These are phyloP conservation scores for Sylvilagus floridanus DNA, from an alignment of 2,797 vertebrate genomes.

Conservation along the genomic window DNA sequence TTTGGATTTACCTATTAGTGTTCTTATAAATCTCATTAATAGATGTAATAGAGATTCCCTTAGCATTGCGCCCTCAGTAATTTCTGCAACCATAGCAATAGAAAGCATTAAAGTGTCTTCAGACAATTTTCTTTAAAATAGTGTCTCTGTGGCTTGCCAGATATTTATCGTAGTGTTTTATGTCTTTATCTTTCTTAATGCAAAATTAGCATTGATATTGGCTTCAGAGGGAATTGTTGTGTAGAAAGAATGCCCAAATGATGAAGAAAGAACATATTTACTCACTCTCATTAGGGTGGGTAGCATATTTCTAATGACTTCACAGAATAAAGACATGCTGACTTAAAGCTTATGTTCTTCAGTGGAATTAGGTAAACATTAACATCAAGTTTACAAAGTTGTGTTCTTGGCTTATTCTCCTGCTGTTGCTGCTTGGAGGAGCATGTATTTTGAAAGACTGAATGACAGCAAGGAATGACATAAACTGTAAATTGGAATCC, in stretches of 20 bases:
- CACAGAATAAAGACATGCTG: slow-evolving; percentile 72
- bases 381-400: slow-evolving; percentile 66
- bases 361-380: slow-evolving; percentile 71
- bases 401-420: slow-evolving; percentile 52
- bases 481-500: slow-evolving; percentile 34
- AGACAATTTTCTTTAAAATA: slow-evolving; percentile 82
- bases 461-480: slow-evolving; percentile 2
- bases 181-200: slow-evolving; percentile 83
- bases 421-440: slow-evolving; percentile 52
- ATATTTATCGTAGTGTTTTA: slow-evolving; percentile 78
- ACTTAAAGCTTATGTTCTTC: slow-evolving; percentile 67
- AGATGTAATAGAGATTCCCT: slow-evolving; percentile 74
- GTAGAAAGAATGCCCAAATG: slow-evolving; percentile 59
- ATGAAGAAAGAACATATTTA: slow-evolving; percentile 75
- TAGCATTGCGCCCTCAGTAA: slow-evolving; percentile 76
- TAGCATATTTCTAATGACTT: slow-evolving; percentile 69
- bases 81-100: slow-evolving; percentile 77
- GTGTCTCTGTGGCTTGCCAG: slow-evolving; percentile 66
- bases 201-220: slow-evolving; percentile 78
- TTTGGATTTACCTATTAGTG: slow-evolving; percentile 82
- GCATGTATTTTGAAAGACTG: slow-evolving; percentile 53
- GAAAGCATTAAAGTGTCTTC: slow-evolving; percentile 79
- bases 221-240: slow-evolving; percentile 72
- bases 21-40: slow-evolving; percentile 85
- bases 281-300: slow-evolving; percentile 66